Percentiles rank a stretch among this genome's conserved stretches.
Conservation (phyloP, 2,113 vertebrate genomes). For the Pterocles gutturalis region DNA sequence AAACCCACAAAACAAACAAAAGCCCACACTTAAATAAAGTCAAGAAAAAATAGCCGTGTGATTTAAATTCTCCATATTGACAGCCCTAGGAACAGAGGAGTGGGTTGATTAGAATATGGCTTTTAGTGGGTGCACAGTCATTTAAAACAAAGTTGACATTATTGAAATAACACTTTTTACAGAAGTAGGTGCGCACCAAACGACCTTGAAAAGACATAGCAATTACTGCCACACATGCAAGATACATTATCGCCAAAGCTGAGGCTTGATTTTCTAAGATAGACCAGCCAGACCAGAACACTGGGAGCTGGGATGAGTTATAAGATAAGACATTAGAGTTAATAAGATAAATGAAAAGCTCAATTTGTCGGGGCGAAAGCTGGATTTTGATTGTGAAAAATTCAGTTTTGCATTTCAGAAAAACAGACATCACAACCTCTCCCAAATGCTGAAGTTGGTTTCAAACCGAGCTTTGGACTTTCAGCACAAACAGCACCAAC, state of each 20-base stretch:
- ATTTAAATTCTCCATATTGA: slow-evolving; percentile 29
- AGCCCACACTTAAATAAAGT: slow-evolving; percentile 3
- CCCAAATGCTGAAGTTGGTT: not conserved
- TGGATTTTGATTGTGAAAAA: not conserved
- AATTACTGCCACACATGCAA: not conserved
- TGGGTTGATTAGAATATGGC: slow-evolving; percentile 52
- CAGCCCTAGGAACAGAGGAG: not conserved
- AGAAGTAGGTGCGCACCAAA: not conserved
- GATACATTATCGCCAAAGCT: not conserved
- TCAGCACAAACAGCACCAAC: not conserved
- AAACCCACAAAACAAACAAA: not conserved
- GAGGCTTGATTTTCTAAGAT: slow-evolving; percentile 13
- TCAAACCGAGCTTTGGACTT: not conserved
- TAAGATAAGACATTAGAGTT: slow-evolving; percentile 21
- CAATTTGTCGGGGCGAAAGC: not conserved
- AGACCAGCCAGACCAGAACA: not conserved
- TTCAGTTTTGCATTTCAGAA: not conserved
- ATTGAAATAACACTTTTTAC: slow-evolving; percentile 23
- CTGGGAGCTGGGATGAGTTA: not conserved
- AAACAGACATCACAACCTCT: not conserved
- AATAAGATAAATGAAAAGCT: slow-evolving; percentile 19
- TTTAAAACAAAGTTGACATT: slow-evolving; percentile 35
- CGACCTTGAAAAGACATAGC: slow-evolving; percentile 14
- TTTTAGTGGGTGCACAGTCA: slow-evolving; percentile 28
- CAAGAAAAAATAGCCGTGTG: not conserved